phyloP scores from a whole-genome alignment of 2,113 vertebrate genomes.

The Paralichthys olivaceus region DNA sequence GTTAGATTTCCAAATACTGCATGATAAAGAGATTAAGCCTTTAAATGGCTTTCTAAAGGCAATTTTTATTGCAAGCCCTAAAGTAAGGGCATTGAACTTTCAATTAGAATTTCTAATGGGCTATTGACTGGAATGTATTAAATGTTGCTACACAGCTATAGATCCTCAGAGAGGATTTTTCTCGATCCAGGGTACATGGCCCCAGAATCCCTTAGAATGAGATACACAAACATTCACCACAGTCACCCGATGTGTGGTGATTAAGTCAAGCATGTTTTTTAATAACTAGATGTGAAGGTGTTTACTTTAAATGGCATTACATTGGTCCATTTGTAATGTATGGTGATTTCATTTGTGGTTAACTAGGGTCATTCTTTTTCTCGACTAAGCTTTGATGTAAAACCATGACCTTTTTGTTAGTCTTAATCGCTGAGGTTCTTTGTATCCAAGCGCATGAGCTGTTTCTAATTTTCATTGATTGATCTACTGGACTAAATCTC shows the following conservation, averaged over 20 bases:
- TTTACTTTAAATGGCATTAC: slow-evolving; percentile 63
- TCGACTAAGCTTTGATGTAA: slow-evolving; percentile 73
- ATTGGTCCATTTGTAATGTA: slow-evolving; percentile 58
- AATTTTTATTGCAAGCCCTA: slow-evolving; percentile 90
- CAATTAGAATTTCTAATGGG: slow-evolving; percentile 98
- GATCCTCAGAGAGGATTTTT: slow-evolving; percentile 86
- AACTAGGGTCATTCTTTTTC: slow-evolving; percentile 50
- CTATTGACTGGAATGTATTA: slow-evolving; percentile 97
- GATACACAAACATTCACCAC: slow-evolving; percentile 35
- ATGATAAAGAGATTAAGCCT: slow-evolving; percentile 98
- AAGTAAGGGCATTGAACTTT: slow-evolving; percentile 92
- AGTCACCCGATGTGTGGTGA: slow-evolving; percentile 43
- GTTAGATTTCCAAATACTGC: slow-evolving; percentile 97
- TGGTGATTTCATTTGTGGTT: slow-evolving; percentile 64
- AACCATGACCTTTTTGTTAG: slow-evolving; percentile 72
- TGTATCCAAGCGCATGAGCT: slow-evolving; percentile 61
- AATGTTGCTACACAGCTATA: slow-evolving; percentile 89
- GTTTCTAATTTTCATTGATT: slow-evolving; percentile 79
- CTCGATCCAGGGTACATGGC: slow-evolving; percentile 81
- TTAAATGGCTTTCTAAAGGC: slow-evolving; percentile 95
- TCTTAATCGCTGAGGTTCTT: slow-evolving; percentile 66
- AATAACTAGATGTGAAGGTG: slow-evolving; percentile 45
- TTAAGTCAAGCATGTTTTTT: slow-evolving; percentile 45
- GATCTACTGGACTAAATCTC: slow-evolving; percentile 71
- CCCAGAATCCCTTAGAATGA: slow-evolving; percentile 63